Percentiles rank a stretch among this genome's conserved stretches.
Evolutionary conservation across 2,888 invertebrate species (phyloP).

Genomic region (Hypsopygia costalis): DNA sequence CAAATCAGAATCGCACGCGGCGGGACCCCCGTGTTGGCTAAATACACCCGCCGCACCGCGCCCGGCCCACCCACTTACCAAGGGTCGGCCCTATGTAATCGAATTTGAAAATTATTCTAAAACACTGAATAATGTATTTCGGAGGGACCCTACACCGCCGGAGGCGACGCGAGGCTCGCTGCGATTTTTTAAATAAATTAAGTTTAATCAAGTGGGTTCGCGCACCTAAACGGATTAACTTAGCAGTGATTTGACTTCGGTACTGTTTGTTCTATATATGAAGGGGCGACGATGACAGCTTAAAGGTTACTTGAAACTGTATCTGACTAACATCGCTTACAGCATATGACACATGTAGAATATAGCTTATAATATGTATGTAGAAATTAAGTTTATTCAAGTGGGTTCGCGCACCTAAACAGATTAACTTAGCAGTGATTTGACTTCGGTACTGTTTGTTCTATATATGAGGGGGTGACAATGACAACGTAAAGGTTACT

Average conservation of each 20-base stretch:
- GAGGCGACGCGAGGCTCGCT: conserved; percentile 63
- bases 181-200: conserved; percentile 81
- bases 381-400: conserved; percentile 81
- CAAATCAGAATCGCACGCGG: conserved; percentile 78
- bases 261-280: conserved; percentile 65
- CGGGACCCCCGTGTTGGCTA: conserved; percentile 79
- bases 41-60: conserved; percentile 71
- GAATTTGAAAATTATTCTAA: conserved; percentile 82
- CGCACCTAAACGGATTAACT: conserved; percentile 80
- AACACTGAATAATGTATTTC: conserved; percentile 81
- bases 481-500: conserved; percentile 50
- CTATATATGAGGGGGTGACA: conserved; percentile 57
- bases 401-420: conserved; percentile 80
- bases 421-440: conserved; percentile 79
- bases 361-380: too few species aligned
- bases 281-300: conserved; percentile 46
- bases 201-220: conserved; percentile 81
- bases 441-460: conserved; percentile 71
- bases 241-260: conserved; percentile 74
- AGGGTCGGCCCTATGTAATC: conserved; percentile 80
- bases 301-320: conserved; percentile 64
- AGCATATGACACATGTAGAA: too few species aligned
- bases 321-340: conserved; percentile 48
- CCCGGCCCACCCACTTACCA: conserved; percentile 74
- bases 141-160: conserved; percentile 71